Conservation (phyloP, 2,113 vertebrate species). For the Lasiurus cinereus region DNA sequence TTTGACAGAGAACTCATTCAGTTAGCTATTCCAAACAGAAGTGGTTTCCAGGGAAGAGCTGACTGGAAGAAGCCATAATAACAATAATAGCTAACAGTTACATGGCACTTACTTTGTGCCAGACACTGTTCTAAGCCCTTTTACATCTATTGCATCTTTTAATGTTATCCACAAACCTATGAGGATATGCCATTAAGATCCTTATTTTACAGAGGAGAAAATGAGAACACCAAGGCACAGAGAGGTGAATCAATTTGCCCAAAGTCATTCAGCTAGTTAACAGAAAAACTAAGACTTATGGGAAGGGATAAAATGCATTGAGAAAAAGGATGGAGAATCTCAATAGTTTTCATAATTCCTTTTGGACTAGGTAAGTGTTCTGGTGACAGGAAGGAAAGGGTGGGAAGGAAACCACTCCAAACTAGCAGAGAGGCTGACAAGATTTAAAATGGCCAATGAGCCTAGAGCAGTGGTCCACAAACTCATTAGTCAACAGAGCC, state of each 20-base stretch:
- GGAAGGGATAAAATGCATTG: not conserved
- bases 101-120: not conserved
- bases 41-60: slow-evolving; percentile 44
- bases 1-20: slow-evolving; percentile 4
- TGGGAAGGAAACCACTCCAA: not conserved
- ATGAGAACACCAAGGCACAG: slow-evolving; percentile 3
- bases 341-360: slow-evolving; percentile 3
- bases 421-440: not conserved
- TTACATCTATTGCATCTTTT: not conserved
- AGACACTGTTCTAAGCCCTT: slow-evolving; percentile 27
- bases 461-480: not conserved
- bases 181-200: not conserved
- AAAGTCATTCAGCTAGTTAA: not conserved
- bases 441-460: not conserved
- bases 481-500: too few species aligned
- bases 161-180: not conserved
- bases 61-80: not conserved
- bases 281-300: not conserved
- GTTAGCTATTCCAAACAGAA: slow-evolving; percentile 54
- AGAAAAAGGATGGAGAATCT: not conserved
- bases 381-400: accelerated
- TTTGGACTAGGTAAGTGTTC: not conserved
- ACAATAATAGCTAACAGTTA: not conserved
- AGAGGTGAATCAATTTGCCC: not conserved
- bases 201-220: slow-evolving; percentile 44